phyloP scores from a whole-genome alignment of 2,888 invertebrate species.

The Cynaeus angustus region DNA sequence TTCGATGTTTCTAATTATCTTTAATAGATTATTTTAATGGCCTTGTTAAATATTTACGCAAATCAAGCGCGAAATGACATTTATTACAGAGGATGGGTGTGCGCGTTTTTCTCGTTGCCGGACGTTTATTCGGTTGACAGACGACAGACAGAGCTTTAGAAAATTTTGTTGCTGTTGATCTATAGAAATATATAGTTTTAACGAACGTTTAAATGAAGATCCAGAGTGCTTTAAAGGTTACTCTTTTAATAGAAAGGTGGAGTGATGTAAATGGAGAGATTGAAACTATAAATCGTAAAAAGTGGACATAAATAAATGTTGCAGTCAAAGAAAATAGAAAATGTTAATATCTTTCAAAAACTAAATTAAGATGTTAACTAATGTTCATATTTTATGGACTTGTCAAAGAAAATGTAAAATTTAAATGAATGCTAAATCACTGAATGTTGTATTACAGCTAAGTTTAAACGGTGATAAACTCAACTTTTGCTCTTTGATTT shows the following conservation, averaged over 20 bases:
- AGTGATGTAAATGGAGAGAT: background rate
- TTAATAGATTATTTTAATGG: slow-evolving; percentile 63
- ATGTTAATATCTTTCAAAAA: background rate
- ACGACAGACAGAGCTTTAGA: slow-evolving; percentile 1
- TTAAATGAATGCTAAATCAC: too few relatives aligned
- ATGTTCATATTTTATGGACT: too few relatives aligned
- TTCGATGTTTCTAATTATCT: slow-evolving; percentile 68
- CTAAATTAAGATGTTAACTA: too few relatives aligned
- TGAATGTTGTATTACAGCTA: too few relatives aligned
- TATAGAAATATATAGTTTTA: background rate
- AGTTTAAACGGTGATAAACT: too few relatives aligned
- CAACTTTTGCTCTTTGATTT: too few relatives aligned
- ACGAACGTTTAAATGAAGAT: background rate
- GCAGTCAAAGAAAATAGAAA: slow-evolving; percentile 23
- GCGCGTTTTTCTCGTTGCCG: slow-evolving; percentile 12
- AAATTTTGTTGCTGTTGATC: slow-evolving; percentile 13
- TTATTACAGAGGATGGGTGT: slow-evolving; percentile 28
- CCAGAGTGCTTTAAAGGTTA: background rate
- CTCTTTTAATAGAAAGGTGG: slow-evolving; percentile 1
- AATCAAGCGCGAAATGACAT: slow-evolving; percentile 54
- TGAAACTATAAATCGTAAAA: slow-evolving; percentile 8
- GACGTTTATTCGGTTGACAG: slow-evolving; percentile 13
- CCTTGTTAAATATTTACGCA: slow-evolving; percentile 60
- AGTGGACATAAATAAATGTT: slow-evolving; percentile 10
- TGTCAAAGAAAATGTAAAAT: too few relatives aligned